Base-by-base conservation (phyloP, 1,140 invertebrate species). In the Sycophaga agraensis region DNA sequence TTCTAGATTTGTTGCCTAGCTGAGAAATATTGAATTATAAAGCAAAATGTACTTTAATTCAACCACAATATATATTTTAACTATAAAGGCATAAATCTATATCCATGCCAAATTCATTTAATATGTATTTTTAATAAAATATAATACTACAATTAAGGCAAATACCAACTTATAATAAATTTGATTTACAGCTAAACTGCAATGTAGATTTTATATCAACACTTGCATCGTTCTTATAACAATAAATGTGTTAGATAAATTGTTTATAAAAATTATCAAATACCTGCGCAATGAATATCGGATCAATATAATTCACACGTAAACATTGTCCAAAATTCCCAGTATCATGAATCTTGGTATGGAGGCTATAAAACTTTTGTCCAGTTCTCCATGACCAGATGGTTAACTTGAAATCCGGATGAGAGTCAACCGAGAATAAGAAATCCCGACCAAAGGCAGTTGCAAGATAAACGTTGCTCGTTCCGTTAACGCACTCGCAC, bases 371-470 rank as follows among this genome's bases (percentile, higher is more conserved):
- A 1, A 82, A 53, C 42, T 73, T 76, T 14, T 71, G 64, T 0
- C 76, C 79, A 0, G 67, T 81, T 68, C 71, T 75, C 80, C 81
- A 82, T 2, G 56, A 69, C 80, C 81, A 82, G 5, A 82, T 34
- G 11, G 61, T 73, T 19, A 81, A 34, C 1, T 46, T 12, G 61
- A 73, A 81, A 11, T 66, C 46, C 0, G 78, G 77, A 45, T 63
- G 68, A 2, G 69, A 73, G 1, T 68, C 68, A 1, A 80, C 14
- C 3, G 79, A 73, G 4, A 81, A 21, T 0, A 82, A 34, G 34
- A 69, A 63, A 2, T 68, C 31, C 0, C 66, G 59, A 3, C 69
- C 67, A 54, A 82, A 81, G 1, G 68, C 68, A 11, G 67, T 76
- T 4, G 72, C 66, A 6, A 76, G 16, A 45, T 80, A 82, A 14